Percentiles rank a stretch among this genome's conserved stretches.
These are phyloP conservation scores for Varanus komodoensis DNA, from an alignment of 2,113 vertebrate genomes.

Conservation along the genomic window DNA sequence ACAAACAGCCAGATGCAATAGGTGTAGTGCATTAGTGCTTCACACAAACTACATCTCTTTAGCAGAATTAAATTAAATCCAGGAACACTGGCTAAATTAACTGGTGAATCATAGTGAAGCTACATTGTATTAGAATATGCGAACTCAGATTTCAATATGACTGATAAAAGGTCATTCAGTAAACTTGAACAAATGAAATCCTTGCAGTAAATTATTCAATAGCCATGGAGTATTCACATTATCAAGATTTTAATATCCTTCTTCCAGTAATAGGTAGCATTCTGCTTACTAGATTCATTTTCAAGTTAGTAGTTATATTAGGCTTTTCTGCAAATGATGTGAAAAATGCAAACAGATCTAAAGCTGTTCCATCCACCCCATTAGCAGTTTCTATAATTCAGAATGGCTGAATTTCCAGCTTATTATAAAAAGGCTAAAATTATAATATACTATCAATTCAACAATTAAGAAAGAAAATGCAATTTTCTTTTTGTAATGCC, in stretches of 20 bases:
- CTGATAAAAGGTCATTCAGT: constrained; percentile 39
- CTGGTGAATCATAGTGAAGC: background rate
- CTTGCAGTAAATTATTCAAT: constrained; percentile 68
- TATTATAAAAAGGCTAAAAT: constrained; percentile 53
- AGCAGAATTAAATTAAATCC: background rate
- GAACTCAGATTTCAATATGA: constrained; percentile 55
- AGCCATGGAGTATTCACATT: constrained; percentile 49
- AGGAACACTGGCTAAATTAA: background rate
- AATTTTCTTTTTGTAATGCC: constrained; percentile 61
- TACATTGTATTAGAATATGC: constrained; percentile 9
- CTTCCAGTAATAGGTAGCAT: constrained; percentile 61
- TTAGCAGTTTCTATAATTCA: constrained; percentile 60
- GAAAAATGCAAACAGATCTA: constrained; percentile 68
- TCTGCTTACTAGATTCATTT: constrained; percentile 67
- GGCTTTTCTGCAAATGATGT: constrained; percentile 60
- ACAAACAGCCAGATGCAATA: background rate
- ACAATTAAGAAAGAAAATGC: constrained; percentile 70
- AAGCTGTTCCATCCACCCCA: constrained; percentile 52
- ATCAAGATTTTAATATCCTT: constrained; percentile 61
- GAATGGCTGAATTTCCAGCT: constrained; percentile 52
- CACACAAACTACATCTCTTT: background rate
- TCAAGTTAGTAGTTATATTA: constrained; percentile 68
- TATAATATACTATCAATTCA: constrained; percentile 55
- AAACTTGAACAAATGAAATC: constrained; percentile 54
- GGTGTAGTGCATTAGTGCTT: background rate